Base-by-base conservation (phyloP, 2,888 invertebrate species). In the Thecocarcelia acutangulata region DNA sequence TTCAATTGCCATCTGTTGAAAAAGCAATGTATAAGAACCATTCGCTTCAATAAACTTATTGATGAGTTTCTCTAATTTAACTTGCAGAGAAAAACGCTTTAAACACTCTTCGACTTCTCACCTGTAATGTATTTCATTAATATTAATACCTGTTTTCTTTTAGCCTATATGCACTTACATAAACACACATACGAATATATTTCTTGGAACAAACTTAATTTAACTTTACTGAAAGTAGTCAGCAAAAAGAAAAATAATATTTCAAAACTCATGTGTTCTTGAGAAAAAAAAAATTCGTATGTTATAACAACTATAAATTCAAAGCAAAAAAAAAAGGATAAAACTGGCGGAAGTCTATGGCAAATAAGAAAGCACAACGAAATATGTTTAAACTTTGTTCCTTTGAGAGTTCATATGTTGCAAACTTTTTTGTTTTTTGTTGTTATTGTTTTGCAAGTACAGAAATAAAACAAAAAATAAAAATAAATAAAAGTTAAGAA, bases 311-410 rank as follows among this genome's bases (percentile, higher is more conserved):
- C 63, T 52, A 19, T 9, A 74, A 37, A 46, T 19, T 40, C 28
- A 42, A 59, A 66, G n/a, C 15, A 58, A 13, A 12, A 21, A 42
- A 59, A 64, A 46, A 4, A 21, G n/a, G 33, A 33, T 6, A 28
- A 68, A 46, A 44, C 24, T 56, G 63, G 40, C 56, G 77, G 77
- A 77, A 73, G 52, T 73, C 17, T 37, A 70, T 74, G 81, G 63
- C 69, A 82, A 73, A 77, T 74, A 48, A 11, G 64, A 74, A 33
- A 33, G 17, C 46, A 24, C 63, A 54, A 40, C 33, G 21, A 21
- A 58, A 58, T 58, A 40, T 52, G 42, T 58, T 77, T 50, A 64
- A 82, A 74, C 52, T 64, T 63, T 69, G 37, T 44, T 77, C 61
- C 59, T 50, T 56, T 12, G 5, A 56, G 33, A 63, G 58, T 64